Percentiles rank a stretch among this genome's conserved stretches.
Evolutionary conservation across 1,140 invertebrate genomes (phyloP).

Genomic region (Drosophila tropicalis): DNA sequence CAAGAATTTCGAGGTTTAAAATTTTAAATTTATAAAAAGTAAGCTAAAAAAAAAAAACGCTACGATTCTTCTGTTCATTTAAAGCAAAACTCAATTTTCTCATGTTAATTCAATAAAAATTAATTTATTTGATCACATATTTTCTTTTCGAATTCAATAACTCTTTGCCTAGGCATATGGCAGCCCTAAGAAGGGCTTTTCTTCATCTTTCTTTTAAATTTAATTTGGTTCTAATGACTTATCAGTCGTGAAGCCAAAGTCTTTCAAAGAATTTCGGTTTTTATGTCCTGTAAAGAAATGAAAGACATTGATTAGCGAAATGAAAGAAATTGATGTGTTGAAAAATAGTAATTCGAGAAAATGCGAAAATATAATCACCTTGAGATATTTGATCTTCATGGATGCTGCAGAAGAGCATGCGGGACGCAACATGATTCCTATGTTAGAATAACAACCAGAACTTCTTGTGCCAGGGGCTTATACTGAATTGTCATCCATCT

Average conservation of each 20-base stretch:
- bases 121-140: slow-evolving; percentile 79
- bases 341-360: not conserved
- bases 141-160: slow-evolving; percentile 68
- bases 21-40: too few species aligned
- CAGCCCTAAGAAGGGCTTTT: slow-evolving; percentile 73
- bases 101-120: slow-evolving; percentile 72
- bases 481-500: slow-evolving; percentile 25
- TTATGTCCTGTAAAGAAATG: slow-evolving; percentile 45
- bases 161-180: slow-evolving; percentile 71
- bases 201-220: slow-evolving; percentile 27
- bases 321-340: not conserved
- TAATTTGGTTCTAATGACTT: slow-evolving; percentile 25
- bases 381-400: slow-evolving; percentile 59
- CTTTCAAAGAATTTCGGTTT: slow-evolving; percentile 56
- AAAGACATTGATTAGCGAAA: not conserved
- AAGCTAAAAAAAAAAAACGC: too few species aligned
- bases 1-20: too few species aligned
- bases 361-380: slow-evolving; percentile 48
- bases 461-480: slow-evolving; percentile 20
- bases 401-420: slow-evolving; percentile 41
- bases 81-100: not conserved
- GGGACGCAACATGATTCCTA: slow-evolving; percentile 44
- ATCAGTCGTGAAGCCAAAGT: slow-evolving; percentile 49
- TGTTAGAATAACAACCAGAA: slow-evolving; percentile 23
- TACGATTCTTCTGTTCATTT: not conserved